These are phyloP conservation scores for Tetranychus truncatus DNA, from an alignment of 2,888 invertebrate genomes.

Conservation along the genomic window DNA sequence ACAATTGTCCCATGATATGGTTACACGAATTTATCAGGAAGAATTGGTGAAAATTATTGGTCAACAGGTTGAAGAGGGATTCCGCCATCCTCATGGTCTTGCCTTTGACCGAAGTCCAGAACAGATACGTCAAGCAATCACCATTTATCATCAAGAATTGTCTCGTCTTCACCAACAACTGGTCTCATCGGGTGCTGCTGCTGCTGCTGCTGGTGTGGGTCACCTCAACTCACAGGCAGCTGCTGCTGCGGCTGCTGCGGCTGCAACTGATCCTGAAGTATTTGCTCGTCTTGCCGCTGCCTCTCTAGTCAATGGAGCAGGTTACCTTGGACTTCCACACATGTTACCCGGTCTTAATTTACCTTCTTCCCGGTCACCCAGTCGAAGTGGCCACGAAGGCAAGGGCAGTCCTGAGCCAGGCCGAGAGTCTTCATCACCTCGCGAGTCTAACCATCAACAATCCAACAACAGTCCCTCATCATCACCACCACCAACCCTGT, in stretches of 20 bases:
- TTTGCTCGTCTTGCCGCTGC: constrained; percentile 16
- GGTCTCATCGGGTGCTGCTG: constrained; percentile 20
- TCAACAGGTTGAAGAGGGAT: constrained; percentile 29
- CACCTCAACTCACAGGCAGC: constrained; percentile 4
- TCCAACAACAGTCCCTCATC: background rate
- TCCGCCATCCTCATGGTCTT: constrained; percentile 24
- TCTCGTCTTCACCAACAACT: constrained; percentile 51
- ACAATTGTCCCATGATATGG: constrained; percentile 54
- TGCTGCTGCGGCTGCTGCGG: constrained; percentile 15
- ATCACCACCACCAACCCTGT: background rate
- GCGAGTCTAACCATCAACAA: background rate
- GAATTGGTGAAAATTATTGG: constrained; percentile 80
- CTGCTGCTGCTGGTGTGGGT: constrained; percentile 16
- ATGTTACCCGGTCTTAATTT: constrained; percentile 2
- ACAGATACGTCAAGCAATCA: constrained; percentile 69
- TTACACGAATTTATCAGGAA: constrained; percentile 81
- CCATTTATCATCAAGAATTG: constrained; percentile 80
- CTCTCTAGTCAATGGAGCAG: constrained; percentile 20
- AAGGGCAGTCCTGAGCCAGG: background rate
- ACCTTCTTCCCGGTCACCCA: background rate
- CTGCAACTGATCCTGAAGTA: constrained; percentile 15
- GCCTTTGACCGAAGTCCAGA: constrained; percentile 44
- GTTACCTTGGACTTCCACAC: constrained; percentile 19
- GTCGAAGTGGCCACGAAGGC: too few relatives aligned
- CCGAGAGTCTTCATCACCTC: constrained; percentile 2